These are phyloP conservation scores for Harpagus bidentatus DNA, from an alignment of 2,113 vertebrate genomes.

Conservation along the genomic window DNA sequence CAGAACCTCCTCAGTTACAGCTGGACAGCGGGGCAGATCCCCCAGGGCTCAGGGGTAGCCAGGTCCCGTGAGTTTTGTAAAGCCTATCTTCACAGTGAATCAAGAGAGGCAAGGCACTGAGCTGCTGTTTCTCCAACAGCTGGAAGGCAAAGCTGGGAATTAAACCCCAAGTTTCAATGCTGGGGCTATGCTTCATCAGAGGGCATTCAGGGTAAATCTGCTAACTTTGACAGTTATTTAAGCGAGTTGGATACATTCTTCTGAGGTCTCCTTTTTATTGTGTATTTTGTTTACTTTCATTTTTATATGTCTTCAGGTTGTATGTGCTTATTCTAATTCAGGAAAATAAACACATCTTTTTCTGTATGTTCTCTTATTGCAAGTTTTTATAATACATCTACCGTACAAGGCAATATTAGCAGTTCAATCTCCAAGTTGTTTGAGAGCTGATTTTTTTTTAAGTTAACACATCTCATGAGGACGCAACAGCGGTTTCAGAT, in stretches of 20 bases:
- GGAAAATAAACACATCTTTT: background rate
- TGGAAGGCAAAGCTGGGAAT: background rate
- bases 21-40: background rate
- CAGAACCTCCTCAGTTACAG: background rate
- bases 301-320: background rate
- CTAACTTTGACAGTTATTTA: background rate
- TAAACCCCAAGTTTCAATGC: background rate
- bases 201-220: background rate
- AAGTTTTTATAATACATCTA: background rate
- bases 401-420: background rate
- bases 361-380: background rate
- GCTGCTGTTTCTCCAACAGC: background rate
- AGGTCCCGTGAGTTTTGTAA: background rate
- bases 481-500: background rate
- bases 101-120: background rate
- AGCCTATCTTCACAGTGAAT: background rate
- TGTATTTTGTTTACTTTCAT: background rate
- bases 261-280: background rate
- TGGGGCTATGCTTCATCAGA: background rate
- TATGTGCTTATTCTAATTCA: background rate
- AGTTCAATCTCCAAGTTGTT: background rate
- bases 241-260: background rate
- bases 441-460: background rate
- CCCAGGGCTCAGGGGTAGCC: background rate
- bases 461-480: background rate